phyloP scores from a whole-genome alignment of 2,113 vertebrate species.

The Meriones unguiculatus region DNA sequence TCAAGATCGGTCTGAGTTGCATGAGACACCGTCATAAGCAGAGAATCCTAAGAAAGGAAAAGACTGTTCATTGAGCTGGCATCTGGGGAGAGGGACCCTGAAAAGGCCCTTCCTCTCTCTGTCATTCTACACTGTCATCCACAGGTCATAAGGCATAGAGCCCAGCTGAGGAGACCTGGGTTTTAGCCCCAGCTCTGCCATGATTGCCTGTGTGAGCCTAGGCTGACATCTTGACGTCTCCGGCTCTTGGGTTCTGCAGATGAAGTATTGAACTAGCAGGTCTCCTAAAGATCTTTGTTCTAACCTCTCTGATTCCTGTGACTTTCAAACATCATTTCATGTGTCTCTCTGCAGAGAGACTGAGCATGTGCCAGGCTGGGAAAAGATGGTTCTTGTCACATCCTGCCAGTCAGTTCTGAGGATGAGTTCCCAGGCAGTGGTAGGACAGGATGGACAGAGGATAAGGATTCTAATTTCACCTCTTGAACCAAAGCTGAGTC shows the following conservation, averaged over 20 bases:
- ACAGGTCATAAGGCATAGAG: not conserved
- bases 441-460: not conserved
- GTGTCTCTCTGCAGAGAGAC: not conserved
- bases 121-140: not conserved
- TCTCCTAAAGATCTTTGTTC: not conserved
- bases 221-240: not conserved
- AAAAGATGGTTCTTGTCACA: not conserved
- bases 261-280: not conserved
- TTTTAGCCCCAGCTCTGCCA: not conserved
- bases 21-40: not conserved
- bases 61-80: not conserved
- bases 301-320: not conserved
- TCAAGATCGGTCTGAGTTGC: not conserved
- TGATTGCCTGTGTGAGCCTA: not conserved
- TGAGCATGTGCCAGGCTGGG: not conserved
- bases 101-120: not conserved
- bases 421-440: not conserved
- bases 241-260: not conserved
- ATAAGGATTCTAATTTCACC: constrained; percentile 44
- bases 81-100: not conserved
- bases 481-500: constrained; percentile 26
- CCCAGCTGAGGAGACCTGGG: not conserved
- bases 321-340: not conserved
- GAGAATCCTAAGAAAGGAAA: not conserved
- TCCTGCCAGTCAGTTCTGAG: not conserved